Evolutionary conservation across 2,888 invertebrate genomes (phyloP).

Genomic region (Tachina fera): DNA sequence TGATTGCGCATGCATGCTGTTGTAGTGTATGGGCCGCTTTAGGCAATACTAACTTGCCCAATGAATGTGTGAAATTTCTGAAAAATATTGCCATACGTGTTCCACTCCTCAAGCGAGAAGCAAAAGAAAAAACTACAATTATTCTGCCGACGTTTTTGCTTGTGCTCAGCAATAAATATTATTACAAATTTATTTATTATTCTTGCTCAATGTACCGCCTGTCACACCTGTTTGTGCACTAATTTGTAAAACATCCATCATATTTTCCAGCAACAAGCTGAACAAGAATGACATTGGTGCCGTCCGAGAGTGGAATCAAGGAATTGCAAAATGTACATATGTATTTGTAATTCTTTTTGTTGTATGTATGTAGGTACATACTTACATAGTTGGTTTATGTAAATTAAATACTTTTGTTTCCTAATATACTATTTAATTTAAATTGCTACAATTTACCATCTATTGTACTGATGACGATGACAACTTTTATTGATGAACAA

Average conservation of each 20-base stretch:
- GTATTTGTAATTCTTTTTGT: not conserved
- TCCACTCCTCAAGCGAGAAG: no score
- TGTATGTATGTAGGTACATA: no score
- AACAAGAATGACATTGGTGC: not conserved
- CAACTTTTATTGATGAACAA: slow-evolving; percentile 7
- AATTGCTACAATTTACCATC: not conserved
- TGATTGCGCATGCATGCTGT: no score
- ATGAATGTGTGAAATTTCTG: not conserved
- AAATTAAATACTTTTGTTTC: slow-evolving; percentile 33
- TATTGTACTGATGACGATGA: slow-evolving; percentile 1
- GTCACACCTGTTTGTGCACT: slow-evolving; percentile 26
- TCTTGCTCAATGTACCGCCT: slow-evolving; percentile 1
- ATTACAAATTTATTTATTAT: no score
- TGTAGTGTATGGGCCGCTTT: no score
- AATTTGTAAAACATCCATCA: slow-evolving; percentile 19
- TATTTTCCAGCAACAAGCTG: not conserved
- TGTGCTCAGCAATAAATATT: no score
- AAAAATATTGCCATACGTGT: no score
- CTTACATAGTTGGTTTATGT: not conserved
- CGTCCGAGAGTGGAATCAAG: not conserved
- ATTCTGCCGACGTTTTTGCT: no score
- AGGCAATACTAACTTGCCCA: no score
- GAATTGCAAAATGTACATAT: not conserved
- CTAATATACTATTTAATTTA: slow-evolving; percentile 19
- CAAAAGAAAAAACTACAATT: no score